Percentiles rank a stretch among this genome's conserved stretches.
Evolutionary conservation across 2,888 invertebrate species (phyloP).

Genomic region (Campopleginae sp.): DNA sequence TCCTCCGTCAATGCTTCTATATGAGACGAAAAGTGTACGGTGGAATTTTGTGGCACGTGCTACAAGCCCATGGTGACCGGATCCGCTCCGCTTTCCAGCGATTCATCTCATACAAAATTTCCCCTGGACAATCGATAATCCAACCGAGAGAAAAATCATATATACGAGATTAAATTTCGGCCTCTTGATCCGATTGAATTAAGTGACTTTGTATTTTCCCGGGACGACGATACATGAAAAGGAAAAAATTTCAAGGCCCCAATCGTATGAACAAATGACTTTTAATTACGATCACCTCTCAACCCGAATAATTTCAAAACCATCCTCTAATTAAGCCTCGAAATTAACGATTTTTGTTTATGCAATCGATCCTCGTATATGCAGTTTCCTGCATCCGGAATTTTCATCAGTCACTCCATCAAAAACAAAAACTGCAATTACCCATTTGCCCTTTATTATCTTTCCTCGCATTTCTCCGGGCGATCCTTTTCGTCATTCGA

Average conservation of each 20-base stretch:
- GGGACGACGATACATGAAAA: background rate
- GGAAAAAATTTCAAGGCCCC: background rate
- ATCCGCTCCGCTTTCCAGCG: constrained; percentile 44
- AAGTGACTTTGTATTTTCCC: background rate
- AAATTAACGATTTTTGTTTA: background rate
- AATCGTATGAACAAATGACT: background rate
- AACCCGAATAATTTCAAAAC: background rate
- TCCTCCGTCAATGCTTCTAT: background rate
- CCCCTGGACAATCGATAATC: constrained; percentile 37
- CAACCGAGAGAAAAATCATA: constrained; percentile 19
- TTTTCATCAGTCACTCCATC: background rate
- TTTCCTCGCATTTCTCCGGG: constrained; percentile 45
- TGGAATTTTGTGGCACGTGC: constrained; percentile 72
- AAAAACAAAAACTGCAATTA: background rate
- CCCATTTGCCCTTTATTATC: background rate
- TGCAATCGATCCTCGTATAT: background rate
- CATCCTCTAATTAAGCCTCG: background rate
- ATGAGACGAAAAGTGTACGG: constrained; percentile 55
- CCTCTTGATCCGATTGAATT: background rate
- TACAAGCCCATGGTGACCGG: constrained; percentile 48
- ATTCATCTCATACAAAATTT: constrained; percentile 33
- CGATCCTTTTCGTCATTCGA: constrained; percentile 61
- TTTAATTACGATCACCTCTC: background rate
- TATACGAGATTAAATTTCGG: background rate
- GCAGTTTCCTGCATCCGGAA: background rate